Evolutionary conservation across 2,888 invertebrate genomes (phyloP).

Genomic region (Apamea monoglypha): DNA sequence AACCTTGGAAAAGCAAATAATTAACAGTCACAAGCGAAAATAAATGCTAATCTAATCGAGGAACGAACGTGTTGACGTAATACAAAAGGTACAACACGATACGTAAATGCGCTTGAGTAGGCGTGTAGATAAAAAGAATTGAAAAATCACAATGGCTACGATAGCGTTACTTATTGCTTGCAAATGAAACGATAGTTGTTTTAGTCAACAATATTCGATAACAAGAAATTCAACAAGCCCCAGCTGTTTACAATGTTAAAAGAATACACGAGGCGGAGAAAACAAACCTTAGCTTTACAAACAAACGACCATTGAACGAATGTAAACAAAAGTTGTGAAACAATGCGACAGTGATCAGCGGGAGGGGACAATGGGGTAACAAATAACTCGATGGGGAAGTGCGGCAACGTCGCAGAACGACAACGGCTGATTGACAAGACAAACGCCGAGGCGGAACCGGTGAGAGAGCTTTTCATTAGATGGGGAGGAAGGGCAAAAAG

Average conservation of each 20-base stretch:
- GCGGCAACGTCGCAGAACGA: slow-evolving; percentile 75
- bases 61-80: slow-evolving; percentile 68
- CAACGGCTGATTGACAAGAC: slow-evolving; percentile 87
- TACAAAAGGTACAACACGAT: slow-evolving; percentile 57
- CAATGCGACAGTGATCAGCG: slow-evolving; percentile 86
- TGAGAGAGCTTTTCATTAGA: slow-evolving; percentile 84
- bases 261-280: slow-evolving; percentile 79
- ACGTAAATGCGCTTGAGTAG: slow-evolving; percentile 55
- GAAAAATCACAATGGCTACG: slow-evolving; percentile 69
- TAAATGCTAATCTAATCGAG: slow-evolving; percentile 67
- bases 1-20: slow-evolving; percentile 61
- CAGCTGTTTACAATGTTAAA: slow-evolving; percentile 78
- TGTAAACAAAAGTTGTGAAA: slow-evolving; percentile 87
- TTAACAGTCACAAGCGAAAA: slow-evolving; percentile 58
- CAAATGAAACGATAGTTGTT: slow-evolving; percentile 72
- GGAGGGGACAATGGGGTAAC: slow-evolving; percentile 86
- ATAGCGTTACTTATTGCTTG: slow-evolving; percentile 69
- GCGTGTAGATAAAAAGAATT: slow-evolving; percentile 66
- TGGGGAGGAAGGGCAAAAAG: slow-evolving; percentile 81
- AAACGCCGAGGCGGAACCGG: slow-evolving; percentile 82
- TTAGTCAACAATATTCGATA: slow-evolving; percentile 78
- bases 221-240: slow-evolving; percentile 77
- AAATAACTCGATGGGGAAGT: slow-evolving; percentile 85
- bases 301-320: slow-evolving; percentile 83
- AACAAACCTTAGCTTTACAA: slow-evolving; percentile 81